Evolutionary conservation across 1,140 invertebrate species (phyloP), one percentile per base, ranked within the genome.

Genomic region (Zaprionus lachaisei): DNA sequence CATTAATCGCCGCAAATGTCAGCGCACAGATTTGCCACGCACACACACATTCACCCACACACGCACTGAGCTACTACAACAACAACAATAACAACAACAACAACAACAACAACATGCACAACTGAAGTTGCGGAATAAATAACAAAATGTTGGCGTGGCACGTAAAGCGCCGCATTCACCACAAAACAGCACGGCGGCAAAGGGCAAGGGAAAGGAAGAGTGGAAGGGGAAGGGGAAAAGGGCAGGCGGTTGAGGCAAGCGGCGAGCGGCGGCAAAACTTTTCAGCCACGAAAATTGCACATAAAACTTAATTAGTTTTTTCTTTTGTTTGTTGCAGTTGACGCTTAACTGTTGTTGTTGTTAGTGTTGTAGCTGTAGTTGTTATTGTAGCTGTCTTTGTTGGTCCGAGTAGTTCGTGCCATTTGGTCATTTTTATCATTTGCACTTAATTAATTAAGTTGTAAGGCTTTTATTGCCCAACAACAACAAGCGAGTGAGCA

Each of bases 291-390:
- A 85, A 90, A 89, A 89, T 89, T 89, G 85, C 85, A 90, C 85
- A 89, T 89, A 90, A 89, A 89, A 89, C 85, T 89, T 90, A 90
- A 89, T 89, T 89, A 90, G 81, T 85, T 89, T 89, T 90, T 89
- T 81, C 70, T 65, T 70, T 61, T 61, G 58, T 65, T 69, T 64
- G 72, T 74, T 78, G 71, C 72, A 60, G 64, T 47, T 66, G 41
- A 63, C 60, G 44, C 44, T n/a, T 26, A 34, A 58, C 2, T 57
- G 22, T 63, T 37, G 24, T 57, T 72, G 47, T 22, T 67, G 62
- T 71, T 28, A 31, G 54, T 72, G 49, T 38, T 56, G 55, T n/a
- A 47, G 31, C 31, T 63, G 14, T 68, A 17, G 51, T 57, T 49
- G 24, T 17, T 37, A 28, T 54, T 20, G 55, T 54, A 55, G 47